phyloP scores from a whole-genome alignment of 1,140 invertebrate species.

The Drosophila santomea region DNA sequence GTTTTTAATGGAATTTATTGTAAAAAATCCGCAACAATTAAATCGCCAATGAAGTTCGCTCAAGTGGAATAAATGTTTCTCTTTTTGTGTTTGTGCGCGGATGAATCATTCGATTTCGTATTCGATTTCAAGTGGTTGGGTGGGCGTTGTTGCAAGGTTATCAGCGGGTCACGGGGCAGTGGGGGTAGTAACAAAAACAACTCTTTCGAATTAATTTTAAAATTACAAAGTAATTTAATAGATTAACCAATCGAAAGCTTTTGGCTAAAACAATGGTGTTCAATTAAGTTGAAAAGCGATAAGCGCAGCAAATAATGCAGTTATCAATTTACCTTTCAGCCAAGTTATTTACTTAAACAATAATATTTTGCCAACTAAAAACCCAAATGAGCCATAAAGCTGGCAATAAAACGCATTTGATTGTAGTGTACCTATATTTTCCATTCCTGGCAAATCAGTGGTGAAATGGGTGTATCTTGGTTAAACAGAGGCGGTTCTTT shows the following conservation, averaged over 20 bases:
- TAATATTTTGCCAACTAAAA: neutral
- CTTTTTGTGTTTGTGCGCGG: constrained; percentile 24
- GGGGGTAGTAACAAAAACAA: constrained; percentile 6
- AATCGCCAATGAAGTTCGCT: constrained; percentile 51
- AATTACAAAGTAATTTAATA: constrained; percentile 11
- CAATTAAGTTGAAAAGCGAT: constrained; percentile 23
- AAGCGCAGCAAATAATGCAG: neutral
- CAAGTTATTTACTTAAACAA: neutral
- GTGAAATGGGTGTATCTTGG: neutral
- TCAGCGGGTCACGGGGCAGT: constrained; percentile 5
- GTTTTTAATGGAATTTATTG: constrained; percentile 49
- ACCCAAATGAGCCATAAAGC: neutral
- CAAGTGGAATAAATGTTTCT: constrained; percentile 57
- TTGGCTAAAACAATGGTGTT: constrained; percentile 9
- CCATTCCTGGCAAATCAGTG: neutral
- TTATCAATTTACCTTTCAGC: neutral
- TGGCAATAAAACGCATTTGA: neutral
- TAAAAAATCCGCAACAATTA: constrained; percentile 50
- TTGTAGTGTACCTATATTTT: constrained; percentile 8
- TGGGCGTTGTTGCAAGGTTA: constrained; percentile 3
- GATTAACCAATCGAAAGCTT: constrained; percentile 9
- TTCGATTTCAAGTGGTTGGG: constrained; percentile 31
- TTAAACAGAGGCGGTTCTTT: neutral
- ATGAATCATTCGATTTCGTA: constrained; percentile 43
- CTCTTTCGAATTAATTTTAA: constrained; percentile 2